These are phyloP conservation scores for Gari tellinella DNA, from an alignment of 2,888 invertebrate genomes.

Conservation along the genomic window DNA sequence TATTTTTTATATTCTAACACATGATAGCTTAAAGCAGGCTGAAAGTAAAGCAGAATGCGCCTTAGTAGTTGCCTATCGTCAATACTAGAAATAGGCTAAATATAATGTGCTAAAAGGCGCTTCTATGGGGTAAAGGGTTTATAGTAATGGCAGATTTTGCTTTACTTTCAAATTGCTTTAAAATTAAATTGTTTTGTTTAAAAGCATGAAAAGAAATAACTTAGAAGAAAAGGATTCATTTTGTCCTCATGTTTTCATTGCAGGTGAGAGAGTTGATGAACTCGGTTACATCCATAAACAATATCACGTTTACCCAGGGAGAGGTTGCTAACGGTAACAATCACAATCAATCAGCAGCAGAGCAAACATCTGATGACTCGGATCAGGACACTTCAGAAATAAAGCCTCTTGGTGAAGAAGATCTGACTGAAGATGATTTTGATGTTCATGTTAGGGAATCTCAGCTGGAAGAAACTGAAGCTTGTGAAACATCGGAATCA, in stretches of 20 bases:
- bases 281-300: constrained; percentile 69
- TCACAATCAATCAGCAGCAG: constrained; percentile 5
- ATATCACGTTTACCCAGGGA: constrained; percentile 52
- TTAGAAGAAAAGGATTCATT: neutral
- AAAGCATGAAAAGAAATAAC: no score
- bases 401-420: constrained; percentile 40
- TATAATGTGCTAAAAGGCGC: no score
- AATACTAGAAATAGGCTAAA: no score
- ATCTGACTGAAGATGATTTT: constrained; percentile 45
- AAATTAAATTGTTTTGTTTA: neutral
- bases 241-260: constrained; percentile 16
- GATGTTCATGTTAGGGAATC: constrained; percentile 9
- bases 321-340: neutral
- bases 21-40: no score
- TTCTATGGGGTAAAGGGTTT: no score
- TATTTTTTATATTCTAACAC: no score
- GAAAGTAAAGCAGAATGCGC: no score
- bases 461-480: neutral
- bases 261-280: constrained; percentile 71
- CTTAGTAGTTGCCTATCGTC: no score
- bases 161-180: neutral
- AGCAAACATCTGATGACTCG: constrained; percentile 44
- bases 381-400: constrained; percentile 38
- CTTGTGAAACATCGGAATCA: no score
- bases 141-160: neutral